Evolutionary conservation across 53 echinoderm and acorn worm genomes (phyloP), one percentile per base, ranked within the genome.

Genomic region (Stichopus horrens): DNA sequence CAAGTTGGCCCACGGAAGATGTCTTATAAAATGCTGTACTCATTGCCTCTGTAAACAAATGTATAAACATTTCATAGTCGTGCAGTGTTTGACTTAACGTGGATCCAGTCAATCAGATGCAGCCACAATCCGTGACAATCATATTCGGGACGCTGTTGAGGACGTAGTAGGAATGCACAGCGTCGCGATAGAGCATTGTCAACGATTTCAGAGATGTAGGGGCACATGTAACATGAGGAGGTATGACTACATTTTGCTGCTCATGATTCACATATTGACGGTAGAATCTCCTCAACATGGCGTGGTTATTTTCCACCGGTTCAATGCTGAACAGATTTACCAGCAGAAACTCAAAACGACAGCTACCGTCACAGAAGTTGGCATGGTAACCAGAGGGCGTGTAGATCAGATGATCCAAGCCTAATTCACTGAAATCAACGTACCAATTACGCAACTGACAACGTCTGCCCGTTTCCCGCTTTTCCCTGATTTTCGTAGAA

Each of bases 381-480:
- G 81, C 81, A 56, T 58, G 20, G 81, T 81, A 81, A 81, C 81
- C 81, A 4, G 19, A 10, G 14, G 81, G 81, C 7, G 11, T 18
- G 18, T 81, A 81, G 56, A 81, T 54, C 0, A 81, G 81, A 21
- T 81, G 57, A 54, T 21, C 21, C 81, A 56, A 56, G 19, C 58
- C 21, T 7, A 81, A 6, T 20, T 55, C 21, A 7, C 21, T 81
- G 58, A 81, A 81, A 56, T n/a, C 55, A 56, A 81, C 58, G 18
- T 56, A 81, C 81, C 81, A 81, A 58, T 81, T 57, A 58, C 57
- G 81, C 53, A 81, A 7, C 21, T 9, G 56, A 7, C 81, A 81
- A 57, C 58, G 21, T 56, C 11, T 23, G 5, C 19, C 58, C 21
- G 58, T 19, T 81, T 81, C 57, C 3, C 81, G 55, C 20, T 53